phyloP scores from a whole-genome alignment of 2,113 vertebrate genomes.

The Barbus barbus region DNA sequence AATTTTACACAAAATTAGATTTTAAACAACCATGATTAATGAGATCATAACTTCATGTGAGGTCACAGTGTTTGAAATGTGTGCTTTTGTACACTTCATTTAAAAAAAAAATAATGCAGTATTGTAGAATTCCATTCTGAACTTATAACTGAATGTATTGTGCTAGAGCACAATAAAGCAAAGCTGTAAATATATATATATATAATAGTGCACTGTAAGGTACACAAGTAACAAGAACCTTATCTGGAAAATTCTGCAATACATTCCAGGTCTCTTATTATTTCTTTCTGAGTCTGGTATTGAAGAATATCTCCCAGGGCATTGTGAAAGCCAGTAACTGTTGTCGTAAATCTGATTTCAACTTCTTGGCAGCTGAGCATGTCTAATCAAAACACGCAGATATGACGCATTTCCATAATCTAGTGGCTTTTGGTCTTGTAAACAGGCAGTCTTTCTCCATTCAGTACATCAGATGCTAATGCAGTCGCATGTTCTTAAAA shows the following conservation, averaged over 20 bases:
- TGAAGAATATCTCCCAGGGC: background rate
- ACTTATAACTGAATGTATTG: background rate
- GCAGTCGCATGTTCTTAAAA: background rate
- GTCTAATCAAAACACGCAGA: conserved; percentile 21
- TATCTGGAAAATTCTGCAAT: background rate
- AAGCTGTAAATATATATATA: background rate
- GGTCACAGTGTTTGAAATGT: background rate
- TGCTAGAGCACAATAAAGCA: background rate
- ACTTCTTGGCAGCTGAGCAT: background rate
- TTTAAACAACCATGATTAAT: background rate
- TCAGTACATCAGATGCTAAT: background rate
- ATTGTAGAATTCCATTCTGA: background rate
- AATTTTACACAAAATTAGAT: background rate
- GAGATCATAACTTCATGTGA: background rate
- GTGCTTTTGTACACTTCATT: background rate
- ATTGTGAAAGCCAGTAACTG: background rate
- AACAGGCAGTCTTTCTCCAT: background rate
- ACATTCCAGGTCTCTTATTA: background rate
- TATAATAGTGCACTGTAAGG: background rate
- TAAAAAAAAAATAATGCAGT: background rate
- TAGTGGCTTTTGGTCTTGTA: background rate
- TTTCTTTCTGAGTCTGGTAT: background rate
- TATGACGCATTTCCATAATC: conserved; percentile 33
- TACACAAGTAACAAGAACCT: background rate
- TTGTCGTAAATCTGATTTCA: conserved; percentile 23